These are phyloP conservation scores for Rhinophrynus dorsalis DNA, from an alignment of 2,797 vertebrate genomes.

Conservation along the genomic window DNA sequence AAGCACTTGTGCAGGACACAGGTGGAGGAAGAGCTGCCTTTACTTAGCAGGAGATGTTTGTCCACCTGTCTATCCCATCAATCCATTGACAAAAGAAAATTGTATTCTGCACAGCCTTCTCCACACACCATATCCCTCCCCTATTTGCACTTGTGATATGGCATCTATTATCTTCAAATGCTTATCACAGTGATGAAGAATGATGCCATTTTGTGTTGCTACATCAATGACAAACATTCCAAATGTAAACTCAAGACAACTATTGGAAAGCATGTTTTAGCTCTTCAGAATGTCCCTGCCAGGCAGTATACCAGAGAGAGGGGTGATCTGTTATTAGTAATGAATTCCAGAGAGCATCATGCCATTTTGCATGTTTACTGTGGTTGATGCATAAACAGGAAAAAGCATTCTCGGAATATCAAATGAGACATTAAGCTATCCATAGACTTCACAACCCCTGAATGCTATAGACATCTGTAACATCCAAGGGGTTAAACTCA, in stretches of 20 bases:
- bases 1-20: slow-evolving; percentile 21
- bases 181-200: slow-evolving; percentile 34
- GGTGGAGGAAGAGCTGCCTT: slow-evolving; percentile 47
- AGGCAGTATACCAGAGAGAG: too few relatives aligned
- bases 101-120: slow-evolving; percentile 22
- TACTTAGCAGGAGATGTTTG: slow-evolving; percentile 45
- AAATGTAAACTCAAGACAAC: slow-evolving; percentile 7
- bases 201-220: slow-evolving; percentile 8
- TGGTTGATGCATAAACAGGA: too few relatives aligned
- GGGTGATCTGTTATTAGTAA: too few relatives aligned
- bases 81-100: slow-evolving; percentile 36
- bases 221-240: slow-evolving; percentile 2
- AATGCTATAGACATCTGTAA: too few relatives aligned
- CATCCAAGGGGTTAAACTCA: too few relatives aligned
- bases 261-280: too few relatives aligned
- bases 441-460: too few relatives aligned
- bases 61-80: slow-evolving; percentile 49
- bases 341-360: too few relatives aligned
- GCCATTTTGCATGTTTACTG: too few relatives aligned
- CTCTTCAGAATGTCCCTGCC: too few relatives aligned
- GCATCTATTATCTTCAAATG: slow-evolving; percentile 38
- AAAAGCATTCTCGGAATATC: too few relatives aligned
- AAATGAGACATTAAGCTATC: too few relatives aligned
- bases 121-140: slow-evolving; percentile 20
- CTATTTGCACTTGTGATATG: slow-evolving; percentile 37